phyloP scores from a whole-genome alignment of 1,140 invertebrate species.

The Sinella curviseta region DNA sequence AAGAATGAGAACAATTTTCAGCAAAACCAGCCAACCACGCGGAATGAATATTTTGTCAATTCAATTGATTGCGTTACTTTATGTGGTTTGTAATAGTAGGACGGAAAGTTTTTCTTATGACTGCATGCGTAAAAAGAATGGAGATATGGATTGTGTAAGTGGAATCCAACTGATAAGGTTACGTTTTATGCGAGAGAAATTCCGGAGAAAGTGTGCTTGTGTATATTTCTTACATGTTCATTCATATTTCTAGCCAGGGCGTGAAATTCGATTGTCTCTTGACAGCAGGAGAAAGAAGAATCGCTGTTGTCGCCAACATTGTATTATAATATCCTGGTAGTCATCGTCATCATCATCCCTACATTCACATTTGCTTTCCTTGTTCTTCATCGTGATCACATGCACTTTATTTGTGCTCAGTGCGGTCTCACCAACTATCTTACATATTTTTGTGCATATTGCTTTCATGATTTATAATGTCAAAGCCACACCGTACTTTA shows the following conservation, averaged over 20 bases:
- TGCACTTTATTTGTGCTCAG: not conserved
- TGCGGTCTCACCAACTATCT: no score
- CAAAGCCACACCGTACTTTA: not conserved
- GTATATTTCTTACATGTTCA: not conserved
- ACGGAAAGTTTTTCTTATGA: no score
- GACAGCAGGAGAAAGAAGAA: not conserved
- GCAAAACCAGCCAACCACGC: not conserved
- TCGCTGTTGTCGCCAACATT: not conserved
- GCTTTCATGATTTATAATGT: no score
- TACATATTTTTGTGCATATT: no score
- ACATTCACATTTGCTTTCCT: not conserved
- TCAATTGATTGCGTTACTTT: not conserved
- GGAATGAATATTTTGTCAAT: constrained; percentile 11
- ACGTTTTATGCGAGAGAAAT: no score
- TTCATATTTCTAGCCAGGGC: constrained; percentile 9
- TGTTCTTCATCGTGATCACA: not conserved
- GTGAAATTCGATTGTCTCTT: constrained; percentile 21
- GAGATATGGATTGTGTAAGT: no score
- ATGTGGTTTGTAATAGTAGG: no score
- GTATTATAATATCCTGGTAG: not conserved
- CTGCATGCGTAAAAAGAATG: no score
- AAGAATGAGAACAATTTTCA: not conserved
- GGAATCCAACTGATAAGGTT: no score
- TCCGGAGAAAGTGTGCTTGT: no score
- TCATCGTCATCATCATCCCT: not conserved